Conservation (phyloP, 2,797 vertebrate species). For the Hozukius guyotensis region DNA sequence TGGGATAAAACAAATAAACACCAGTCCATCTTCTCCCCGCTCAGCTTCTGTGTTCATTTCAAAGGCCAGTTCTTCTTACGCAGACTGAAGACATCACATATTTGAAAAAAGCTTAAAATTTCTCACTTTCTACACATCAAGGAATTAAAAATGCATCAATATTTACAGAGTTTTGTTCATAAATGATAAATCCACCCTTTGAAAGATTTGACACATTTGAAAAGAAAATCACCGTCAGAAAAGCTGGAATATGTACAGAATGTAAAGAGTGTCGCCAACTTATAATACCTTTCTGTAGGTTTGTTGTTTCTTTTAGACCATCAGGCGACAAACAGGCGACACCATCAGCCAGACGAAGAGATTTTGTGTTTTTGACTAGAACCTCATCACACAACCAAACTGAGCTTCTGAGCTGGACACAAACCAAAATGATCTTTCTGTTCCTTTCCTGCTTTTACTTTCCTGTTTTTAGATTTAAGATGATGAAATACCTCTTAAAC, state of each 20-base stretch:
- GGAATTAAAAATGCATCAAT: conserved; percentile 37
- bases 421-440: conserved; percentile 1
- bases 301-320: neutral
- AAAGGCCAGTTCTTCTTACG: conserved; percentile 11
- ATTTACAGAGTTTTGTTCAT: conserved; percentile 36
- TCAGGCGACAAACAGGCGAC: neutral
- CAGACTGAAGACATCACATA: conserved; percentile 1
- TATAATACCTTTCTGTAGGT: neutral
- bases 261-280: neutral
- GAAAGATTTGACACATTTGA: conserved; percentile 5
- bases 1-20: neutral
- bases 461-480: neutral
- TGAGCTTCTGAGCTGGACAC: neutral
- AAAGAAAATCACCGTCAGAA: neutral
- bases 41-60: conserved; percentile 1
- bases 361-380: neutral
- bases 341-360: neutral
- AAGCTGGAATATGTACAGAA: conserved; percentile 20
- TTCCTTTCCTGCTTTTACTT: neutral
- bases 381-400: neutral
- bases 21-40: neutral
- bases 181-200: neutral
- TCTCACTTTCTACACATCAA: conserved; percentile 30
- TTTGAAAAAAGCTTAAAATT: conserved; percentile 5
- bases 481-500: conserved; percentile 4